These are phyloP conservation scores for Monopterus albus DNA, from an alignment of 2,113 vertebrate species.

Conservation along the genomic window DNA sequence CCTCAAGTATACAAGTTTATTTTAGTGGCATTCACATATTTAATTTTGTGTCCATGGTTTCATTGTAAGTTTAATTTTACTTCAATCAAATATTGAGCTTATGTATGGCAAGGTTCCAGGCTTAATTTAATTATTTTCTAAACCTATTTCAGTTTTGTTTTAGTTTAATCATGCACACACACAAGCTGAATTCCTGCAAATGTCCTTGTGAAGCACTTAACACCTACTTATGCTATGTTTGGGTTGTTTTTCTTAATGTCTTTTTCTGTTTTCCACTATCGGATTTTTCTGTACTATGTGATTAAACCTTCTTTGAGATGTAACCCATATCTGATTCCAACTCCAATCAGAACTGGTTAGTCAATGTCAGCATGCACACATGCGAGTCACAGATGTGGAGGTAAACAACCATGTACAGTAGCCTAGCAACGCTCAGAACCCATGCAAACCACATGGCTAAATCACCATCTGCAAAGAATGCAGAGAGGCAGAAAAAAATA, in stretches of 20 bases:
- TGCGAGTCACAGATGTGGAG: constrained; percentile 32
- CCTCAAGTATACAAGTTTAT: not conserved
- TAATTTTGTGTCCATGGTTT: not conserved
- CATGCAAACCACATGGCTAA: constrained; percentile 41
- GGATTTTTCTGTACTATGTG: not conserved
- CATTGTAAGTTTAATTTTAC: not conserved
- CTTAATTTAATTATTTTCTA: not conserved
- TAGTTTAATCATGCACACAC: too few relatives aligned
- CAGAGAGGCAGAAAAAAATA: constrained; percentile 21
- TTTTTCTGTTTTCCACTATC: not conserved
- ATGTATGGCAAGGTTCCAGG: not conserved
- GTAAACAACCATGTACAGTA: constrained; percentile 45
- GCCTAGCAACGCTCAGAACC: constrained; percentile 47
- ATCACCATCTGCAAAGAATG: not conserved
- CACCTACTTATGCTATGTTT: not conserved
- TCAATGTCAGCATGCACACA: not conserved
- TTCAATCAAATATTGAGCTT: not conserved
- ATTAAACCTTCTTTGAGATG: not conserved
- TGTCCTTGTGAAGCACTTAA: not conserved
- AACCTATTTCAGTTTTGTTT: too few relatives aligned
- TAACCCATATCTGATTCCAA: not conserved
- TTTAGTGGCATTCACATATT: not conserved
- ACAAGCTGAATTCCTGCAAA: not conserved
- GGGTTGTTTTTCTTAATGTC: not conserved
- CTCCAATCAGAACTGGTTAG: not conserved